Evolutionary conservation across 2,888 invertebrate genomes (phyloP), one percentile per base, ranked within the genome.

Genomic region (Aquatica leii): DNA sequence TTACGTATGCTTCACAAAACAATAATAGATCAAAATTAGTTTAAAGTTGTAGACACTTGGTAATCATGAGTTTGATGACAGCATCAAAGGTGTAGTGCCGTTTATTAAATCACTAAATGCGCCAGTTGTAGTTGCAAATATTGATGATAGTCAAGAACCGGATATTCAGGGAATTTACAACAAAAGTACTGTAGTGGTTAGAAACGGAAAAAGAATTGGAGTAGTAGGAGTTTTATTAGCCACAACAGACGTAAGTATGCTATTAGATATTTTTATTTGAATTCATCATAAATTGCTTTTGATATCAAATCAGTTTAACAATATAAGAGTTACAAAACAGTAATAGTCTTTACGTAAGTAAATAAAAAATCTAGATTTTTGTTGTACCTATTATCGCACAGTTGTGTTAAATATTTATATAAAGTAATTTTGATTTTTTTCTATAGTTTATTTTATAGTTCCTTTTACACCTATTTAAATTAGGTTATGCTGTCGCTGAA

Each of bases 31-130:
- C 12, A 8, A 53, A 56, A 57, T 53, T 41, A 21, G 43, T 49
- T 56, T 60, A n/a, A n/a, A n/a, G 61, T 76, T 69, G n/a, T 76
- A 94, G 93, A 90, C 91, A 0, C 77, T 94, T 8, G 94, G 94
- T 0, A 94, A 94, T 79, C 94, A 95, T 73, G 95, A 95, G 78
- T 95, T 95, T 74, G 95, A 95, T 76, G 86, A 91, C 72, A 88
- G 87, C 1, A 82, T 94, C 1, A 86, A 81, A 5, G 93, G 92
- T 0, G 80, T 93, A 0, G 84, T 89, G 0, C 91, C 91, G 0
- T 94, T 92, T 77, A 76, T 94, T 37, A 78, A 87, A 71, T 80
- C 80, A 0, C 75, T 91, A 8, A 82, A 87, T 0, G 85, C 90
- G 0, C 87, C 90, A 0, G 87, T 93, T 76, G 79, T 94, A 37